phyloP scores from a whole-genome alignment of 1,140 invertebrate genomes.

The Caenorhabditis latens region DNA sequence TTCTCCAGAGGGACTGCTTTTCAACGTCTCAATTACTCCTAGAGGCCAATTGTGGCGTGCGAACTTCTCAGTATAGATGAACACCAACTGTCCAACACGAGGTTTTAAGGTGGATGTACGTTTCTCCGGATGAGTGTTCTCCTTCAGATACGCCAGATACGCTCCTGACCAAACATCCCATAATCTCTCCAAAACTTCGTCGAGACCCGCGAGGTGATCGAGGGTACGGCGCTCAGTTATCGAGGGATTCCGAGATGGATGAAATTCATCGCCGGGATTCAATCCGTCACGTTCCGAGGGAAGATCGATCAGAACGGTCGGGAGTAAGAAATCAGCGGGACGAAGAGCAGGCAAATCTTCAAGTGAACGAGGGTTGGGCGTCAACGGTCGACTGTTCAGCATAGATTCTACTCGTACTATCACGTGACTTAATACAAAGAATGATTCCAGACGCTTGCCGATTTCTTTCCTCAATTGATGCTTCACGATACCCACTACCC shows the following conservation, averaged over 20 bases:
- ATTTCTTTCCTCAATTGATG: not conserved
- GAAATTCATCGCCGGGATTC: no score
- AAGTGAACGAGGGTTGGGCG: not conserved
- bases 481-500: not conserved
- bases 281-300: not conserved
- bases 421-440: not conserved
- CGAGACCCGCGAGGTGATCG: not conserved
- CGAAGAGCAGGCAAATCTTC: not conserved
- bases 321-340: not conserved
- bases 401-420: not conserved
- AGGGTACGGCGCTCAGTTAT: not conserved
- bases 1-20: no score
- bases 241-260: not conserved
- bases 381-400: not conserved
- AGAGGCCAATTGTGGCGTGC: no score
- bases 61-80: not conserved
- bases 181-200: not conserved
- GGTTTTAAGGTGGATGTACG: not conserved
- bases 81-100: not conserved
- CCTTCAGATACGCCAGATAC: not conserved
- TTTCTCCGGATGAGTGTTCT: not conserved
- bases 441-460: not conserved
- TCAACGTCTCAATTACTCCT: no score
- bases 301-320: not conserved
- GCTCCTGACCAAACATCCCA: not conserved